phyloP scores from a whole-genome alignment of 1,140 invertebrate genomes.

The Procambarus virginalis region DNA sequence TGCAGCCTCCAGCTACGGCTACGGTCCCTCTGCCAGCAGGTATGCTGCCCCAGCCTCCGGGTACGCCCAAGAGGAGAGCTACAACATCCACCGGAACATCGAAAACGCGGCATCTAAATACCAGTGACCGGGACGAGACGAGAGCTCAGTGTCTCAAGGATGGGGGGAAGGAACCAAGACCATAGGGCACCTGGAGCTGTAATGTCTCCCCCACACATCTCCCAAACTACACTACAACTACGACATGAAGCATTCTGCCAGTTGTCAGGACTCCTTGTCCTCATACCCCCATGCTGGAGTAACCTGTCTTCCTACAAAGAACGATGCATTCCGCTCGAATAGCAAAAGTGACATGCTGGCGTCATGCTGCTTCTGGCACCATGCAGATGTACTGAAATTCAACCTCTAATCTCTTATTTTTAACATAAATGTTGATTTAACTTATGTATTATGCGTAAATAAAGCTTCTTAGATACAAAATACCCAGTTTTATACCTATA shows the following conservation, averaged over 20 bases:
- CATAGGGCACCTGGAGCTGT: background rate
- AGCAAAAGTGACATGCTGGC: too few species aligned
- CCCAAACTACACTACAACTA: background rate
- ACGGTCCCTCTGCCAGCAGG: background rate
- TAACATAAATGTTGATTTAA: too few species aligned
- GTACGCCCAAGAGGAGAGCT: slow-evolving; percentile 30
- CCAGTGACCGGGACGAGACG: slow-evolving; percentile 3
- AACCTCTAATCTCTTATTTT: too few species aligned
- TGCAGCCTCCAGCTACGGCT: background rate
- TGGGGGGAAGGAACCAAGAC: background rate
- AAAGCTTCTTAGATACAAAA: too few species aligned
- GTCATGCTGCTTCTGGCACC: too few species aligned
- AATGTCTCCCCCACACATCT: background rate
- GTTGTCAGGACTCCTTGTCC: background rate
- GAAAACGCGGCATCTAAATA: slow-evolving; percentile 33
- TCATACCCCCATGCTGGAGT: too few species aligned
- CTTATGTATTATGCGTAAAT: too few species aligned
- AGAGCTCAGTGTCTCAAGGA: too few species aligned
- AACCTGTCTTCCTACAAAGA: background rate
- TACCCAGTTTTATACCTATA: too few species aligned
- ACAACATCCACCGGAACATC: slow-evolving; percentile 42
- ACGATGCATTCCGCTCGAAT: too few species aligned
- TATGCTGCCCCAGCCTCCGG: background rate
- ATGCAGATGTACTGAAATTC: too few species aligned
- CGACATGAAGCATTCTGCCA: background rate